Conservation (phyloP, 2,113 vertebrate species). For the Pomatorhinus ruficollis region DNA sequence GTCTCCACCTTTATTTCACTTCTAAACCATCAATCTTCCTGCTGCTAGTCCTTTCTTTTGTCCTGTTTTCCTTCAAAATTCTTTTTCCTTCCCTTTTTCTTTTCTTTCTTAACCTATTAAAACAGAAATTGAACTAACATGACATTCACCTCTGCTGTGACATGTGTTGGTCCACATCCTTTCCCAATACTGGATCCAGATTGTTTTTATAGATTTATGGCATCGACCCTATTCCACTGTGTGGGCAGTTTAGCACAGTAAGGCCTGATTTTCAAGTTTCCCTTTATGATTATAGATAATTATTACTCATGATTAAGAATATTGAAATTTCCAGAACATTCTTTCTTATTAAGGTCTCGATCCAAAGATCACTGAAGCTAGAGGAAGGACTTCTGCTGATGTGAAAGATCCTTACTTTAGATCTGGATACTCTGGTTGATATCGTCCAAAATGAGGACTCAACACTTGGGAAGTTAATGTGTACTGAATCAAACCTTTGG, state of each 20-base stretch:
- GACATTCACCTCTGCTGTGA: neutral
- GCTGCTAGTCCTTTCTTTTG: neutral
- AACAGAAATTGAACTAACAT: neutral
- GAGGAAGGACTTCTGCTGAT: neutral
- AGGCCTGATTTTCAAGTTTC: neutral
- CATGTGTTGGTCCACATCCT: neutral
- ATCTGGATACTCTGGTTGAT: neutral
- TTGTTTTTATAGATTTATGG: neutral
- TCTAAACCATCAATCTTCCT: neutral
- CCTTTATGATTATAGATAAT: neutral
- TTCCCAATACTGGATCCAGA: neutral
- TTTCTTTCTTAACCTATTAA: neutral
- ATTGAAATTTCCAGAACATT: neutral
- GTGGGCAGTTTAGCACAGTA: neutral
- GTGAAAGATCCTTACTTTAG: neutral
- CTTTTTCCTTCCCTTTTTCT: neutral
- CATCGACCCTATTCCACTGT: neutral
- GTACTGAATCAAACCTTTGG: neutral
- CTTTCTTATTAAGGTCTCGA: neutral
- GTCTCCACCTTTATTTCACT: neutral
- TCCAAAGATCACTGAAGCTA: neutral
- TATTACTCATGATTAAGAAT: neutral
- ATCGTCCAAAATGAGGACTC: neutral
- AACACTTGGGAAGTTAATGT: neutral
- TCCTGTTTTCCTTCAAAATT: neutral